phyloP scores from a whole-genome alignment of 2,113 vertebrate species.

The Chionis minor region DNA sequence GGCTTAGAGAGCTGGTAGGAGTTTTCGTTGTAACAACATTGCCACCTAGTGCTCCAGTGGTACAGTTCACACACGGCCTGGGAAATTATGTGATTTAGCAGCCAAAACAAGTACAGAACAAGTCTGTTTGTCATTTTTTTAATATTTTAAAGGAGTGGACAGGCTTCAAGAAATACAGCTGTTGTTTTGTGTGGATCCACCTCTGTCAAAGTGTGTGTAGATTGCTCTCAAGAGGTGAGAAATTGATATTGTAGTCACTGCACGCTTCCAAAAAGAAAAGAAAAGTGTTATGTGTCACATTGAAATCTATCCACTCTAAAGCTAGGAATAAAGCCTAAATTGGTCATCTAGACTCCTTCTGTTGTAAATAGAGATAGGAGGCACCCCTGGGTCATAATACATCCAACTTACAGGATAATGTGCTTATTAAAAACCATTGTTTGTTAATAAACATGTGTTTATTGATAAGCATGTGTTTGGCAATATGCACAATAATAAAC shows the following conservation, averaged over 20 bases:
- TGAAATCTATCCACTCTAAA: neutral
- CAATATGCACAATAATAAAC: neutral
- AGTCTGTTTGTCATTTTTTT: neutral
- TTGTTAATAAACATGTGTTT: neutral
- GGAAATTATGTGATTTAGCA: fast-evolving
- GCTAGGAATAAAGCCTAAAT: neutral
- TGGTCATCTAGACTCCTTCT: neutral
- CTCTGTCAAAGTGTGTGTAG: fast-evolving
- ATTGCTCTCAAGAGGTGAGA: neutral
- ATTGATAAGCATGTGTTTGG: neutral
- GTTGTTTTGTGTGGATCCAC: neutral
- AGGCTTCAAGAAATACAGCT: neutral
- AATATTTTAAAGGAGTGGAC: neutral
- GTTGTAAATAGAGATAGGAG: fast-evolving
- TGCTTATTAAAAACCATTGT: neutral
- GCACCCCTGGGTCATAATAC: neutral
- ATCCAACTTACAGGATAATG: fast-evolving
- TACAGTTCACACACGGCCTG: neutral
- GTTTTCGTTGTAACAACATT: constrained; percentile 76
- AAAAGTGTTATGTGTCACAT: neutral
- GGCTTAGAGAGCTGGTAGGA: neutral
- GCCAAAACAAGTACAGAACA: neutral
- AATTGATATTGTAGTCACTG: neutral
- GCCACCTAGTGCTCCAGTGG: constrained; percentile 76
- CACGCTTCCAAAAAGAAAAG: neutral